Conservation (phyloP, 2,113 vertebrate genomes). For the Xyliphius kryptos region DNA sequence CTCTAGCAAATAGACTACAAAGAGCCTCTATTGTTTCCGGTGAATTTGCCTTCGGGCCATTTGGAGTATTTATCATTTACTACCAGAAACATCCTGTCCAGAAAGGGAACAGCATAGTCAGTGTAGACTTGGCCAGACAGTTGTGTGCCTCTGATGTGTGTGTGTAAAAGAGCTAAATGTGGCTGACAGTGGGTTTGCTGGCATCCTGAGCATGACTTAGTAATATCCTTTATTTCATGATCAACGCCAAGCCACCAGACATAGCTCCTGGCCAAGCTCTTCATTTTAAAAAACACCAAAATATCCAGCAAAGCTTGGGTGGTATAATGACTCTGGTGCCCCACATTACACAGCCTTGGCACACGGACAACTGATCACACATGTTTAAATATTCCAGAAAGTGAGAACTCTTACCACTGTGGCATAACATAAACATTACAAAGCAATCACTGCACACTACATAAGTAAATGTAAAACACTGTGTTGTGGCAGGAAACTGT, state of each 20-base stretch:
- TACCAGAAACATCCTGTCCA: conserved; percentile 25
- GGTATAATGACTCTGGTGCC: conserved; percentile 14
- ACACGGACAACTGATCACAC: conserved; percentile 23
- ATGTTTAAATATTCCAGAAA: not conserved
- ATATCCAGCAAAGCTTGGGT: conserved; percentile 21
- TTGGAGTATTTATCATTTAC: conserved; percentile 28
- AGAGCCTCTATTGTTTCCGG: not conserved
- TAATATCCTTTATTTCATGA: not conserved
- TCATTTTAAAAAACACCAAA: conserved; percentile 32
- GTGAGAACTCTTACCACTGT: too few relatives aligned
- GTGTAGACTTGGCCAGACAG: not conserved
- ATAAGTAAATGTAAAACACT: too few relatives aligned
- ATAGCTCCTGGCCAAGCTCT: not conserved
- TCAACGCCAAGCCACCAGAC: not conserved
- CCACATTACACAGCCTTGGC: conserved; percentile 25
- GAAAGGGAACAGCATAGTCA: not conserved
- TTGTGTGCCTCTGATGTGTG: not conserved
- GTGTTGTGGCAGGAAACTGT: too few relatives aligned
- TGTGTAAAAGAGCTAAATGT: not conserved
- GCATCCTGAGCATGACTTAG: conserved; percentile 23
- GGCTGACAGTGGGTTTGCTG: conserved; percentile 21
- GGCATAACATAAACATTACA: too few relatives aligned
- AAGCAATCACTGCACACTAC: too few relatives aligned
- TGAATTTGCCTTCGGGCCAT: conserved; percentile 24
- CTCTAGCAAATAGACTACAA: not conserved